Evolutionary conservation across 2,888 invertebrate genomes (phyloP), one percentile per base, ranked within the genome.

Genomic region (Leptothorax acervorum): DNA sequence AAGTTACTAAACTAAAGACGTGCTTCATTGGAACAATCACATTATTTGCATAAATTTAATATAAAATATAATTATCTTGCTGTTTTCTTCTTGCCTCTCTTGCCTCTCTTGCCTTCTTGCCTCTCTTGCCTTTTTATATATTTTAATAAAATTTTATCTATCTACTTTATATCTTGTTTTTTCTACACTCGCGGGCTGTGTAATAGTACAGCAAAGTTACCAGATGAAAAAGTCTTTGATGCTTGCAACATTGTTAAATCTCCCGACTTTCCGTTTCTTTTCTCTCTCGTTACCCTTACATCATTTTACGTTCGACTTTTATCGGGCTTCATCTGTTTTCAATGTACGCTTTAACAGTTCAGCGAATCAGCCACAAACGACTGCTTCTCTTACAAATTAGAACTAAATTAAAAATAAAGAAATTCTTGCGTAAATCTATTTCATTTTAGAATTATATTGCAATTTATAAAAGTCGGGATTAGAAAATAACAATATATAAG

Each of bases 291-390:
- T 66, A 31, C 6, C 45, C 11, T 35, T 9, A 18, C 15, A 31
- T 57, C 39, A 31, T 53, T 63, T 82, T 71, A 74, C 48, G 28
- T 12, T 63, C 18, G 53, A 60, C 28, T 62, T 82, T 82, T 62
- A 74, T 74, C 9, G 51, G 45, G 18, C 53, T 39, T 63, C 6
- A 42, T n/a, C n/a, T 39, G 11, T 63, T 82, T 79, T 57, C 6
- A 79, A 70, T 31, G 23, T 23, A 42, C 12, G 28, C 3, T 35
- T 79, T 71, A 79, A 79, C 23, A 28, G 6, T 12, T 39, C 9
- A 18, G 15, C 8, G 15, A 5, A 55, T 57, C 18, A 12, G 15
- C 15, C 23, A 18, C 45, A 57, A 79, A 79, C 11, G 23, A 70
- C 45, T 23, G 23, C 0, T 55, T 60, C 8, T 65, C 11, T 73